Evolutionary conservation across 2,113 vertebrate genomes (phyloP).

Genomic region (Crocuta crocuta): DNA sequence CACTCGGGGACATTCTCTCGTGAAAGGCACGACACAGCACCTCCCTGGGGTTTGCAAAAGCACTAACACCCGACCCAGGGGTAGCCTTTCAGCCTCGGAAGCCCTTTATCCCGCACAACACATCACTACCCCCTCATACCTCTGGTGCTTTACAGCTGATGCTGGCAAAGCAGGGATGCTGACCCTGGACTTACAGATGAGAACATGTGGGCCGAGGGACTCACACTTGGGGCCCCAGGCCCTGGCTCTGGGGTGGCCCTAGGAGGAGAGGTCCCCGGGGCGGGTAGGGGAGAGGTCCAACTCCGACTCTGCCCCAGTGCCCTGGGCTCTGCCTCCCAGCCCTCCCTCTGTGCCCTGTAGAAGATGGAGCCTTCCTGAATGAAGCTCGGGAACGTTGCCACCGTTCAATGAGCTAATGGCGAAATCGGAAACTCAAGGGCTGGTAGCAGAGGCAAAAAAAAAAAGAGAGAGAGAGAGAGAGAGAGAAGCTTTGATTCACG

Average conservation of each 20-base stretch:
- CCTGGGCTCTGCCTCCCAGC: not conserved
- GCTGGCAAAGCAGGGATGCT: not conserved
- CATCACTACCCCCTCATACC: fast-evolving
- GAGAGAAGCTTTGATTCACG: constrained; percentile 18
- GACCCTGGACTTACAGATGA: not conserved
- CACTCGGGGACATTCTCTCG: fast-evolving
- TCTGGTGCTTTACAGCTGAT: fast-evolving
- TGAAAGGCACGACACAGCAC: fast-evolving
- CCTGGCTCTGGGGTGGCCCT: not conserved
- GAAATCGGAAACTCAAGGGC: constrained; percentile 55
- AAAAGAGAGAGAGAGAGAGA: not conserved
- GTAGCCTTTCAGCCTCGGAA: no score
- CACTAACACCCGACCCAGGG: fast-evolving
- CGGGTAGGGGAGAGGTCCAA: fast-evolving
- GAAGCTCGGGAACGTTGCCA: constrained; percentile 8
- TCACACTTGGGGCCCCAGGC: not conserved
- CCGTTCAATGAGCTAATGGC: constrained; percentile 35
- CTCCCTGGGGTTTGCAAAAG: not conserved
- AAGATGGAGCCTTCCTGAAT: constrained; percentile 21
- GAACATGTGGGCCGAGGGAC: not conserved
- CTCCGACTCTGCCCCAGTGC: not conserved
- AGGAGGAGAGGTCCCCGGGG: not conserved
- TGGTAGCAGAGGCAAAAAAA: constrained; percentile 6
- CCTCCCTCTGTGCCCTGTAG: not conserved
- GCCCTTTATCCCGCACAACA: fast-evolving